phyloP scores from a whole-genome alignment of 2,888 invertebrate genomes.

The Scaptomyza tumidula region DNA sequence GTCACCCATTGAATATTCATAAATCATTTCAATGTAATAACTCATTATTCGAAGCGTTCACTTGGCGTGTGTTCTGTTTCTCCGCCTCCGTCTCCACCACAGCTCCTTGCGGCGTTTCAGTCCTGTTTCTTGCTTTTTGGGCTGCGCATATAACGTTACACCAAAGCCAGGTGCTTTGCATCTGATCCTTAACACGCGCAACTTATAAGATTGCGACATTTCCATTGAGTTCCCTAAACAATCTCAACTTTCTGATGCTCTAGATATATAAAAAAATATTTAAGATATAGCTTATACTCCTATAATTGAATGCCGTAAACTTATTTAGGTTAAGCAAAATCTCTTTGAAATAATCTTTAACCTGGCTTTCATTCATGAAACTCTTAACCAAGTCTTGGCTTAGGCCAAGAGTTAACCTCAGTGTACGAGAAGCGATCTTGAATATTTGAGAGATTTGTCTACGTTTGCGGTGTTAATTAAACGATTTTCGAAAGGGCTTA shows the following conservation, averaged over 20 bases:
- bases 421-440: constrained; percentile 21
- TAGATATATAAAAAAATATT: no score
- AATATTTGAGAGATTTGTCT: constrained; percentile 7
- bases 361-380: constrained; percentile 44
- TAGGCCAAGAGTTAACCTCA: constrained; percentile 36
- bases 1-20: constrained; percentile 74
- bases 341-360: not conserved
- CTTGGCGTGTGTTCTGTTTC: constrained; percentile 37
- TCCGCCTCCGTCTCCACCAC: not conserved
- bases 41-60: constrained; percentile 60
- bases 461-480: constrained; percentile 54
- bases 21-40: constrained; percentile 72
- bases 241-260: not conserved
- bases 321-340: not conserved
- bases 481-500: constrained; percentile 50
- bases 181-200: constrained; percentile 22
- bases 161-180: constrained; percentile 48
- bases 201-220: not conserved
- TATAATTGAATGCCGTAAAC: not conserved
- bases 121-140: constrained; percentile 11
- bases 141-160: constrained; percentile 52
- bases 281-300: not conserved
- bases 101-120: constrained; percentile 12
- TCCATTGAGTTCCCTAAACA: not conserved
- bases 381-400: constrained; percentile 17